Conservation (phyloP, 1,140 invertebrate species). For the Drosophila orosa region DNA sequence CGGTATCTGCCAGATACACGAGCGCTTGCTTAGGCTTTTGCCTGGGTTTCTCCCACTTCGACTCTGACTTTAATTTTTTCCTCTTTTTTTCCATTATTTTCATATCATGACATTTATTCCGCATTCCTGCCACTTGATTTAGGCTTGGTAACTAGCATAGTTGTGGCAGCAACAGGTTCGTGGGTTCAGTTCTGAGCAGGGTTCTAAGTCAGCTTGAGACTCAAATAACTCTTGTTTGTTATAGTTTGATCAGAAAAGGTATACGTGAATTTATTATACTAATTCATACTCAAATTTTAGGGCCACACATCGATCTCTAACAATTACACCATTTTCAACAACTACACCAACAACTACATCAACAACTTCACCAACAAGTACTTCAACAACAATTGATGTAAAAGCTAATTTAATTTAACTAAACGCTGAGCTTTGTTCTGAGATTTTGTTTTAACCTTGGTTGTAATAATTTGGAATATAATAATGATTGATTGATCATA, state of each 20-base stretch:
- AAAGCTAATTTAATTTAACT: too few species aligned
- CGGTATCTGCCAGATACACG: constrained; percentile 20
- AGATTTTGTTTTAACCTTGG: too few species aligned
- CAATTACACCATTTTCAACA: too few species aligned
- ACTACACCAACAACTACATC: too few species aligned
- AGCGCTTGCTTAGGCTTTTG: constrained; percentile 9
- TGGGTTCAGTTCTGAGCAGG: neutral
- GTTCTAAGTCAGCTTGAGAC: neutral
- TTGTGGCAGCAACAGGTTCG: constrained; percentile 35
- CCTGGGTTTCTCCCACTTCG: constrained; percentile 6
- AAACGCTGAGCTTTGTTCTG: too few species aligned
- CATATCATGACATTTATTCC: constrained; percentile 76
- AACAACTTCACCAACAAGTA: too few species aligned
- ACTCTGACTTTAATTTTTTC: constrained; percentile 1
- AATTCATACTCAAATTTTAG: constrained; percentile 5
- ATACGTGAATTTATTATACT: neutral
- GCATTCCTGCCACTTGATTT: constrained; percentile 82
- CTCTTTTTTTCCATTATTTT: constrained; percentile 16
- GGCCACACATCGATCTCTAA: too few species aligned
- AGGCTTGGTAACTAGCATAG: constrained; percentile 59
- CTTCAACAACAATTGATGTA: too few species aligned
- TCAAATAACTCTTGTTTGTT: neutral
- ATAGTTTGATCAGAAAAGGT: neutral
- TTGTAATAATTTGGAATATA: neutral
- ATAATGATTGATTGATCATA: neutral